Percentiles rank a stretch among this genome's conserved stretches.
Evolutionary conservation across 2,888 invertebrate genomes (phyloP).

Genomic region (Amphipoea oculea): DNA sequence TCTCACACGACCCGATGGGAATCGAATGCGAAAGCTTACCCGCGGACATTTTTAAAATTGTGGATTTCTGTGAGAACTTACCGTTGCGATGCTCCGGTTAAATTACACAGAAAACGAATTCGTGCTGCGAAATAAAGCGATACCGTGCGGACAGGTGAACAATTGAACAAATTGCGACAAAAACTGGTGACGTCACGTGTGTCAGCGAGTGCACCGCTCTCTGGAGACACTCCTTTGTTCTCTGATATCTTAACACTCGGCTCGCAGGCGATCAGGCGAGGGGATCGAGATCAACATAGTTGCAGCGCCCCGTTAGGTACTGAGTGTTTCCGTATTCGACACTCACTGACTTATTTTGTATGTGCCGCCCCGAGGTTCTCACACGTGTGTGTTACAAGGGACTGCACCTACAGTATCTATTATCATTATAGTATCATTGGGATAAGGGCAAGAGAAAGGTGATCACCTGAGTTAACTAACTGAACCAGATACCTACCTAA

Average conservation of each 20-base stretch:
- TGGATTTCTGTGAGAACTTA: conserved; percentile 80
- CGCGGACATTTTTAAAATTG: conserved; percentile 82
- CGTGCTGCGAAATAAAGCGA: conserved; percentile 70
- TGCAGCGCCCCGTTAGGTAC: neutral
- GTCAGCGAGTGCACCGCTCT: conserved; percentile 59
- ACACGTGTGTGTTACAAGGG: neutral
- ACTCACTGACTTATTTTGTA: neutral
- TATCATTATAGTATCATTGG: neutral
- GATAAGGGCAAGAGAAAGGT: neutral
- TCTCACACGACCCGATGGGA: conserved; percentile 83
- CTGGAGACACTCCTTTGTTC: conserved; percentile 46
- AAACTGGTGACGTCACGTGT: conserved; percentile 72
- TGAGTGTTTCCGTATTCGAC: neutral
- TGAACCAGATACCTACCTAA: too few species aligned
- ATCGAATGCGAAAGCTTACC: conserved; percentile 79
- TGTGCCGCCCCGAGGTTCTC: neutral
- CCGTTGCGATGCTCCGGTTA: conserved; percentile 64
- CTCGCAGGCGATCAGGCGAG: neutral
- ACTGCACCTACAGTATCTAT: neutral
- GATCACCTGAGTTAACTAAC: neutral
- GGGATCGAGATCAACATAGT: neutral
- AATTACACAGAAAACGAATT: conserved; percentile 70
- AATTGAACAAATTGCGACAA: conserved; percentile 79
- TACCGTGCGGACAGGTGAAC: conserved; percentile 72
- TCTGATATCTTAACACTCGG: conserved; percentile 21